Conservation (phyloP, 2,888 invertebrate genomes). For the Acanthococcus lagerstroemiae region DNA sequence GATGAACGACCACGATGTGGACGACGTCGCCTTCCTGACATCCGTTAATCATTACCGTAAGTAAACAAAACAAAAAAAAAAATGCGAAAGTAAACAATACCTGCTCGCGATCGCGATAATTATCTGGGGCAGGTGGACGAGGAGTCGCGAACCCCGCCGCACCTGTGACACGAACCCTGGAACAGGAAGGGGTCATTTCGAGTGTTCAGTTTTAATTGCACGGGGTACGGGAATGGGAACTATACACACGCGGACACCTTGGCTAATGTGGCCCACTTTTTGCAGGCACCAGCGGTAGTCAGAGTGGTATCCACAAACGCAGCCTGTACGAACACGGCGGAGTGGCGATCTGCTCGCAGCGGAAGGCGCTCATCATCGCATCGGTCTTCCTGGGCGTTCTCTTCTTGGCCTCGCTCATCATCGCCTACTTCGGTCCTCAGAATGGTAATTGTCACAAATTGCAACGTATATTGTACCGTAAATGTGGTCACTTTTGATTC, state of each 20-base stretch:
- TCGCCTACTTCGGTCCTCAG: conserved; percentile 82
- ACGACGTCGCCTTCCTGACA: conserved; percentile 85
- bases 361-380: conserved; percentile 70
- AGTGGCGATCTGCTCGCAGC: conserved; percentile 78
- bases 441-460: conserved; percentile 58
- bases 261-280: conserved; percentile 35
- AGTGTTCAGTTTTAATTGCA: too few relatives aligned
- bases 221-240: too few relatives aligned
- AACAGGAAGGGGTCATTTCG: too few relatives aligned
- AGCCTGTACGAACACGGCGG: conserved; percentile 62
- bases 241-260: too few relatives aligned
- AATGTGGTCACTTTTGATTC: too few relatives aligned
- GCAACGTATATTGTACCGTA: too few relatives aligned
- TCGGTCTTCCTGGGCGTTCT: conserved; percentile 68
- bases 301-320: conserved; percentile 53
- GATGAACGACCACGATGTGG: conserved; percentile 86
- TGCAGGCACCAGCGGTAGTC: conserved; percentile 46
- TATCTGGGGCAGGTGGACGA: too few relatives aligned
- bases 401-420: conserved; percentile 71
- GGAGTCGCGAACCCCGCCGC: too few relatives aligned
- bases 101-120: too few relatives aligned
- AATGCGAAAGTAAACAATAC: too few relatives aligned
- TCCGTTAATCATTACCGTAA: conserved; percentile 43
- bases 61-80: too few relatives aligned
- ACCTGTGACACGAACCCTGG: too few relatives aligned